Conservation (phyloP, 2,888 invertebrate species). For the Drosophila leonis region DNA sequence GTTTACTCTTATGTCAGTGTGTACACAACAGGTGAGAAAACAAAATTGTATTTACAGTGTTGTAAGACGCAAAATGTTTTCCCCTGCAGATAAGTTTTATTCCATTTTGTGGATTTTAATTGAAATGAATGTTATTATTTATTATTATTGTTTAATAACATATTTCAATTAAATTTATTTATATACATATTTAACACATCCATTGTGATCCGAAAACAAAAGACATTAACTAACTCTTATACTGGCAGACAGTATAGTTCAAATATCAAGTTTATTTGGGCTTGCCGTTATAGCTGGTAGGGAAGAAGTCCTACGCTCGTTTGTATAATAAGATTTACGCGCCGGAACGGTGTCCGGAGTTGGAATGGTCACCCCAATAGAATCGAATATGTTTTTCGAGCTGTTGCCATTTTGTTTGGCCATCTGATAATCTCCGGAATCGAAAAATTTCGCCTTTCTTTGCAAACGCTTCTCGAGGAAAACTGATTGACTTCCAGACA, state of each 20-base stretch:
- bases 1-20: slow-evolving; percentile 5
- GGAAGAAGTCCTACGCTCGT: neutral
- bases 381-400: slow-evolving; percentile 87
- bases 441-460: slow-evolving; percentile 99
- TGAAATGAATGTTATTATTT: too few relatives aligned
- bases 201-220: neutral
- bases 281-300: too few relatives aligned
- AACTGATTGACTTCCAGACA: slow-evolving; percentile 93
- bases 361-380: slow-evolving; percentile 95
- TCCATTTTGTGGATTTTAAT: neutral
- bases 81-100: neutral
- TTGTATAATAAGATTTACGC: slow-evolving; percentile 89
- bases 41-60: slow-evolving; percentile 2
- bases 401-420: slow-evolving; percentile 94
- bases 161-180: neutral
- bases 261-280: neutral
- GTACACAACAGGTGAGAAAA: neutral
- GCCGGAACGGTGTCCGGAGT: slow-evolving; percentile 98
- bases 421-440: slow-evolving; percentile 99
- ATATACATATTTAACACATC: too few relatives aligned
- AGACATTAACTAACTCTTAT: neutral
- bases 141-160: neutral
- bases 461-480: slow-evolving; percentile 96
- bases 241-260: too few relatives aligned
- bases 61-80: neutral